phyloP scores from a whole-genome alignment of 2,888 invertebrate species.

The Drosophila gaucha region DNA sequence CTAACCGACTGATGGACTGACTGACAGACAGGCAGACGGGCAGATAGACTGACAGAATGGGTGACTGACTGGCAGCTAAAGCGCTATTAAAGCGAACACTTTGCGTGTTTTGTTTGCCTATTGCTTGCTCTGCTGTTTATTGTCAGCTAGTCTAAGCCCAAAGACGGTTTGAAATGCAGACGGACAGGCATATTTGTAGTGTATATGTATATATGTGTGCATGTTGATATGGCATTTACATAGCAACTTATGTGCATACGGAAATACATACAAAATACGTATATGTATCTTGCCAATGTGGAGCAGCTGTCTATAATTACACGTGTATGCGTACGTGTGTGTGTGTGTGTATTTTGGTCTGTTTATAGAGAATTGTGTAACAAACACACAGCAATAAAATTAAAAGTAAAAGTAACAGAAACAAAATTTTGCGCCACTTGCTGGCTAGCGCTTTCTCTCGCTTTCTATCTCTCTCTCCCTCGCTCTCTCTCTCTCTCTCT shows the following conservation, averaged over 20 bases:
- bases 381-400: conserved; percentile 58
- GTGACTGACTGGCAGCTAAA: conserved; percentile 35
- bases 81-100: conserved; percentile 40
- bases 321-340: conserved; percentile 28
- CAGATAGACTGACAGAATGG: conserved; percentile 3
- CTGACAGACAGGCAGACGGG: conserved; percentile 1
- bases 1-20: conserved; percentile 4
- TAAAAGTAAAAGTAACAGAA: conserved; percentile 58
- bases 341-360: conserved; percentile 46
- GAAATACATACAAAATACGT: neutral
- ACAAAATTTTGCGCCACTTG: conserved; percentile 22
- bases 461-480: neutral
- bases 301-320: conserved; percentile 74
- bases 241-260: conserved; percentile 8
- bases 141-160: conserved; percentile 40
- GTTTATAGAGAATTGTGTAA: conserved; percentile 62
- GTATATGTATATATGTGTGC: neutral
- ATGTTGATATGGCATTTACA: neutral
- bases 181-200: conserved; percentile 15
- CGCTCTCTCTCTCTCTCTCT: neutral
- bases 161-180: conserved; percentile 41
- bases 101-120: conserved; percentile 53
- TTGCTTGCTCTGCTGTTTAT: conserved; percentile 37
- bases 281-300: conserved; percentile 51
- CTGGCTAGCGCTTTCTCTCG: neutral